Evolutionary conservation across 1,140 invertebrate species (phyloP), one percentile per base, ranked within the genome.

Genomic region (Pachypeltis micranthus): DNA sequence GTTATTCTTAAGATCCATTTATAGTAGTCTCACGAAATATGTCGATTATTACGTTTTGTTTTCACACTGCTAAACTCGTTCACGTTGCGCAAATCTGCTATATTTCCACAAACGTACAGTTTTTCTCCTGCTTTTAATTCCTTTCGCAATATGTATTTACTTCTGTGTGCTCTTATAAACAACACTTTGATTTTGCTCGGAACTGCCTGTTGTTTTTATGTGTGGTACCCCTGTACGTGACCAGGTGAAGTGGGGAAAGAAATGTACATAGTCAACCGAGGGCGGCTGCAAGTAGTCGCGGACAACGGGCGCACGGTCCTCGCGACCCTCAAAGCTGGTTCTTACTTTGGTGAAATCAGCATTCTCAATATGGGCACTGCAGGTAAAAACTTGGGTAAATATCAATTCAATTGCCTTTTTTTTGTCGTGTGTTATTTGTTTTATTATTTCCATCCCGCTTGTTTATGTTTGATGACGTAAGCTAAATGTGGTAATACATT

Each of bases 321-420:
- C 72, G 95, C 95, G 66, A 97, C 93, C 63, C 81, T 98, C 66
- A 92, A 93, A 76, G 92, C 93, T 67, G 95, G 95, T 75, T 96
- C 92, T 75, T 98, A 98, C 84, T 98, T 99, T 80, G 96, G 96
- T 69, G 96, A 99, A 83, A 98, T 99, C 80, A 95, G 91, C 80
- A 97, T 98, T 79, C 85, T 98, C 75, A 98, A 98, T 83, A 98
- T 98, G 93, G 95, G 95, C 77, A 96, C 93, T 73, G 93, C 93
- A 85, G 95, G 91, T 93, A 89, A 90, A 88, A 85, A 87, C 81
- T 85, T 88, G 85, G 87, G 86, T 90, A 89, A 90, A 88, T 88
- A 88, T 88, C 85, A 55, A 28, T n/a, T 25, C 63, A 23, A n/a
- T 19, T 24, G 44, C 58, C n/a, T 47, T 68, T 69, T 71, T 55